Evolutionary conservation across 2,888 invertebrate genomes (phyloP), one percentile per base, ranked within the genome.

Genomic region (Cabera pusaria): DNA sequence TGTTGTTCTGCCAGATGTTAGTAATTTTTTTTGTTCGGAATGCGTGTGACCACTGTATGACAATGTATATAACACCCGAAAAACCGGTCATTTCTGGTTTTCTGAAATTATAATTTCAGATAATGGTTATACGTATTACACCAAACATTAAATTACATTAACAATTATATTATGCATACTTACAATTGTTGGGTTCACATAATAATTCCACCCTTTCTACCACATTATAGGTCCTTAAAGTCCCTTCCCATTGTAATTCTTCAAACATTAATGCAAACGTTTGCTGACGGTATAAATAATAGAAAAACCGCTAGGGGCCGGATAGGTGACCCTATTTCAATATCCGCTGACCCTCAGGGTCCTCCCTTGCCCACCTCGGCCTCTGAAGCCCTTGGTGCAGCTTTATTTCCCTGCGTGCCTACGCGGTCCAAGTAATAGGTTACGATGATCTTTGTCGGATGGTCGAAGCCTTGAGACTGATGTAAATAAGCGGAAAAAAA

Each of bases 251-350:
- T 22, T 42, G 27, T 33, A 32, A 37, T 32, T 37, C 42, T 33
- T 37, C 32, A 23, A 43, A 37, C 27, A 42, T 42, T 42, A 42
- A 43, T 37, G 33, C 37, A 17, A 37, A 37, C 39, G 31, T 35
- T 41, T 41, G 52, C 45, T 52, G 52, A 50, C 39, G 42, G 42
- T 45, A 52, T 52, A 52, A 52, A 48, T 49, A 52, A 50, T 52
- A 48, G 39, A 39, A 44, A 39, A 42, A 26, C 41, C 31, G 22
- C 31, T 24, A 31, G 44, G 29, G 34, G 28, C 19, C 31, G 31
- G 36, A 39, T 44, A 45, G 49, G 52, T 50, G 45, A 45, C 47
- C 50, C 45, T 48, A 48, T 50, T 48, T 50, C 52, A 52, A 52
- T 52, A 50, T 45, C 48, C 43, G 44, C 41, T 50, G 52, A 50